Conservation (phyloP, 2,888 invertebrate species). For the Orthonevra nobilis region DNA sequence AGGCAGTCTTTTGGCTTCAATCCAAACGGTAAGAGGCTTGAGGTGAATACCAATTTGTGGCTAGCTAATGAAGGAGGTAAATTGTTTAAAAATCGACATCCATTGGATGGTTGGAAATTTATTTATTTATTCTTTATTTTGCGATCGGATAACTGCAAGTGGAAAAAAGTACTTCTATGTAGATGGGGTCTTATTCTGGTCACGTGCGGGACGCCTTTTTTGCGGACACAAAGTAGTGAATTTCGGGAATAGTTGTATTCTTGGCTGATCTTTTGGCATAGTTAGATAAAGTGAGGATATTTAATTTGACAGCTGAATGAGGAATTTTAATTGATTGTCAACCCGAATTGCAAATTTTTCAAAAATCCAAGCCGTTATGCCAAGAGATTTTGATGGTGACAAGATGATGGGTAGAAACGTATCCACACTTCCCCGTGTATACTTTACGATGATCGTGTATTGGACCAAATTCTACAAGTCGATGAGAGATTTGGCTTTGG, state of each 20-base stretch:
- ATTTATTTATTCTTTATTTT: background rate
- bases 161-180: background rate
- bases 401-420: too few relatives aligned
- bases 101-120: slow-evolving; percentile 24
- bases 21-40: slow-evolving; percentile 40
- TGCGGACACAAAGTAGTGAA: slow-evolving; percentile 40
- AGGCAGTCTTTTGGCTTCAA: slow-evolving; percentile 42
- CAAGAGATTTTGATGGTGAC: too few relatives aligned
- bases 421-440: too few relatives aligned
- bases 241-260: slow-evolving; percentile 57
- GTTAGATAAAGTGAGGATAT: slow-evolving; percentile 28
- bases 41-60: slow-evolving; percentile 51
- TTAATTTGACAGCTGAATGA: slow-evolving; percentile 5
- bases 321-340: slow-evolving; percentile 18
- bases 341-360: too few relatives aligned
- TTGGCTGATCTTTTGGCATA: slow-evolving; percentile 18
- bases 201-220: slow-evolving; percentile 32
- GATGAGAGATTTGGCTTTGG: too few relatives aligned
- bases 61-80: background rate
- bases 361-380: too few relatives aligned
- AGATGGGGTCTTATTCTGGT: slow-evolving; percentile 11
- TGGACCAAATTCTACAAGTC: too few relatives aligned
- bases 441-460: too few relatives aligned
- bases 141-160: background rate
- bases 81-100: slow-evolving; percentile 10